Percentiles rank a stretch among this genome's conserved stretches.
phyloP scores from a whole-genome alignment of 1,140 invertebrate species.

The Apolygus lucorum region DNA sequence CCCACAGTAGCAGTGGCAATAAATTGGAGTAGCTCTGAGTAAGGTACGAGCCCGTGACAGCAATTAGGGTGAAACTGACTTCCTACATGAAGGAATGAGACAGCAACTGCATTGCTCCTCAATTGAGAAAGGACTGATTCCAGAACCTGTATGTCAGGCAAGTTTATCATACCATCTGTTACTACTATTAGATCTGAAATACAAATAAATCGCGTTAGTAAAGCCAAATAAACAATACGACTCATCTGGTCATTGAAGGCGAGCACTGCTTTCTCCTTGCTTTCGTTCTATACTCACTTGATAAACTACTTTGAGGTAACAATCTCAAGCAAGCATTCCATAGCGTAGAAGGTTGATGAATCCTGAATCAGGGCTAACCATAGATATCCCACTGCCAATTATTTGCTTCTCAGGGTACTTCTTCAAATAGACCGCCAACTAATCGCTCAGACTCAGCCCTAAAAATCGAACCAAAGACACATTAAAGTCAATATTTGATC shows the following conservation, averaged over 20 bases:
- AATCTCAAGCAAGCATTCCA: conserved; percentile 69
- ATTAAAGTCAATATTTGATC: too few relatives aligned
- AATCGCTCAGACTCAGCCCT: conserved; percentile 46
- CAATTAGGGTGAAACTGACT: conserved; percentile 58
- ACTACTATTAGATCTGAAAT: conserved; percentile 66
- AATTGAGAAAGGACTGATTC: conserved; percentile 66
- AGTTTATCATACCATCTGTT: conserved; percentile 70
- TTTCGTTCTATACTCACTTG: conserved; percentile 53
- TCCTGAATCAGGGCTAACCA: conserved; percentile 61
- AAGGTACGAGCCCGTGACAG: conserved; percentile 58
- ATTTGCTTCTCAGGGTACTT: conserved; percentile 40
- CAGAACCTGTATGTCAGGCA: conserved; percentile 62
- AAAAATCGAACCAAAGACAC: too few relatives aligned
- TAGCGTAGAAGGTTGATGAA: conserved; percentile 74
- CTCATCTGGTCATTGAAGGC: too few relatives aligned
- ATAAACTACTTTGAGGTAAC: conserved; percentile 66
- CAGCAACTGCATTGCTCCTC: conserved; percentile 63
- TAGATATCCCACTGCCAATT: conserved; percentile 42
- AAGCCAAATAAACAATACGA: conserved; percentile 16
- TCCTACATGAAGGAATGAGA: conserved; percentile 70
- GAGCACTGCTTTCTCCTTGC: too few relatives aligned
- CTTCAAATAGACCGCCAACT: conserved; percentile 50
- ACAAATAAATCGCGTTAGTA: too few relatives aligned
- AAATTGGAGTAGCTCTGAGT: conserved; percentile 70
- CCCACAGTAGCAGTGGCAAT: conserved; percentile 70